A percentile compares a stretch with the other conserved stretches of the same genome.
Evolutionary conservation across 2,797 vertebrate species (phyloP).

Genomic region (Margarornis squamiger): DNA sequence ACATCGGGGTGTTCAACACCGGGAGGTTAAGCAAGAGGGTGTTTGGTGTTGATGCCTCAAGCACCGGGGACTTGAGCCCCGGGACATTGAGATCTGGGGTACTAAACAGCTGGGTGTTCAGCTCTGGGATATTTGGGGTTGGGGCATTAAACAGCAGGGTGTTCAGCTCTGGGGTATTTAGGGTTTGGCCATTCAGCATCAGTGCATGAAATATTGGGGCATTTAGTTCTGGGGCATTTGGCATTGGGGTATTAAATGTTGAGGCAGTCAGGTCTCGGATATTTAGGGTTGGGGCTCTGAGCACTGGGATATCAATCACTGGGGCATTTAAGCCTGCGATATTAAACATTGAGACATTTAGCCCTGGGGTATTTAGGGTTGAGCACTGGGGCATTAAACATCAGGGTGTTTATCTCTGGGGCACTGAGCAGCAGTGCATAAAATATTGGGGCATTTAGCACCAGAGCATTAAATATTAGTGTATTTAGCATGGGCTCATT

Average conservation of each 20-base stretch:
- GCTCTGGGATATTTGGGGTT: too few species aligned
- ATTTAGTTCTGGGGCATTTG: not conserved
- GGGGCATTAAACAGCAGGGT: not conserved
- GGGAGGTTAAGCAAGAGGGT: too few species aligned
- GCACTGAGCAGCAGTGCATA: too few species aligned
- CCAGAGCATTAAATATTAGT: too few species aligned
- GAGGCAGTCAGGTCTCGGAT: not conserved
- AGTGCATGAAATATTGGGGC: not conserved
- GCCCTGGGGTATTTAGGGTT: not conserved
- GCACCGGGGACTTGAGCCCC: too few species aligned
- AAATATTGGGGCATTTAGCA: not conserved
- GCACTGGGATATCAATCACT: not conserved
- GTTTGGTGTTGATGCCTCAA: too few species aligned
- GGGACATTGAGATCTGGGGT: too few species aligned
- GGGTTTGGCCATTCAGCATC: not conserved
- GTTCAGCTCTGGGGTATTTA: not conserved
- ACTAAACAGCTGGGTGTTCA: not conserved
- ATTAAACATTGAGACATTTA: not conserved
- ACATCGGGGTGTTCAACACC: too few species aligned
- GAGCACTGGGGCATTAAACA: not conserved
- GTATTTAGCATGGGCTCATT: too few species aligned
- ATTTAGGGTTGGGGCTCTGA: not conserved
- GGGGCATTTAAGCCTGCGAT: not conserved
- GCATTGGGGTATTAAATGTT: not conserved
- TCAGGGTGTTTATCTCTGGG: too few species aligned